Evolutionary conservation across 2,113 vertebrate species (phyloP).

Genomic region (Spermophilus dauricus): DNA sequence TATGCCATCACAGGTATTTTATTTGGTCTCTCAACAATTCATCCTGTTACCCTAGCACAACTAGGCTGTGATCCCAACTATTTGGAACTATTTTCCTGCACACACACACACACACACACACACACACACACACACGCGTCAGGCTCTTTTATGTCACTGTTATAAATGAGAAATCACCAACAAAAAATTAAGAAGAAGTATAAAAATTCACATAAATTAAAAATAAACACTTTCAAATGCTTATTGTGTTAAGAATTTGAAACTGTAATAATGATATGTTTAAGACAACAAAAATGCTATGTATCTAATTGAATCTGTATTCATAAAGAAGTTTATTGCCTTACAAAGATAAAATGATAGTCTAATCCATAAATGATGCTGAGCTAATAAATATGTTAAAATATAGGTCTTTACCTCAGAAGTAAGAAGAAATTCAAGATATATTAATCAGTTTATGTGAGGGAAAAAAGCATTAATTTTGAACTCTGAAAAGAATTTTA

Average conservation of each 20-base stretch:
- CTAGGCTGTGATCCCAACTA: not conserved
- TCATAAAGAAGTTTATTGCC: not conserved
- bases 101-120: no score
- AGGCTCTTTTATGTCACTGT: not conserved
- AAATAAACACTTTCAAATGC: not conserved
- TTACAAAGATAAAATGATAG: not conserved
- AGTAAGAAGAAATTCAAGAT: not conserved
- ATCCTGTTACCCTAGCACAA: not conserved
- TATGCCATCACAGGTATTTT: not conserved
- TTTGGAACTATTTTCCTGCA: not conserved
- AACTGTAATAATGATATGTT: not conserved
- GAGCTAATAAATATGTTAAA: not conserved
- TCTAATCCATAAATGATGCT: not conserved
- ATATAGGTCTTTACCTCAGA: not conserved
- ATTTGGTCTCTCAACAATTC: not conserved
- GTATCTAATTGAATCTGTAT: not conserved
- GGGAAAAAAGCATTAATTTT: not conserved
- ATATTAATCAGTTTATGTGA: not conserved
- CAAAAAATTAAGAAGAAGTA: not conserved
- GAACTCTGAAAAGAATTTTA: not conserved
- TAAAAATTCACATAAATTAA: slow-evolving; percentile 35
- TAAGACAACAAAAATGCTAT: slow-evolving; percentile 10
- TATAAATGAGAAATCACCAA: slow-evolving; percentile 10
- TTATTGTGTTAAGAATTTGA: not conserved
- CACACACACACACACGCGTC: not conserved